phyloP scores from a whole-genome alignment of 30 jellyfish, hydroid and myxozoan species.

The Calvadosia cruxmelitensis region DNA sequence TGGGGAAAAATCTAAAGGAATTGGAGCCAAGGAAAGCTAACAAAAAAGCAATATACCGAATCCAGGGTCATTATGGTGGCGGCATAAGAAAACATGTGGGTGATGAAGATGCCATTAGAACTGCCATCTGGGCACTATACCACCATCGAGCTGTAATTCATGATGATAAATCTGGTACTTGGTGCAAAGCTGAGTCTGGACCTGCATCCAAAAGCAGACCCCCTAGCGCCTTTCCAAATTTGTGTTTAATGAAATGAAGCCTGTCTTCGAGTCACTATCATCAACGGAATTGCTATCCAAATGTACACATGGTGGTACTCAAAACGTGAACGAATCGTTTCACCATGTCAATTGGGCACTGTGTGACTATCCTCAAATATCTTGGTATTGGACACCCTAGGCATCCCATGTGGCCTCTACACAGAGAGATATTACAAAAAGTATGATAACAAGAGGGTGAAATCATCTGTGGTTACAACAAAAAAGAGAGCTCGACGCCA shows the following conservation, averaged over 20 bases:
- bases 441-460: no score
- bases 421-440: no score
- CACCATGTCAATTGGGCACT: background rate
- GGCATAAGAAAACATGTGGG: background rate
- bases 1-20: conserved; percentile 1
- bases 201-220: background rate
- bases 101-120: conserved; percentile 3
- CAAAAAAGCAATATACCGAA: background rate
- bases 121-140: background rate
- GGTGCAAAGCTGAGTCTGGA: no score
- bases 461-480: no score
- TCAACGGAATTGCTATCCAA: background rate
- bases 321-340: conserved; percentile 1
- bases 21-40: background rate
- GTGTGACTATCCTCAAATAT: no score
- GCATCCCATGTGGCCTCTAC: no score
- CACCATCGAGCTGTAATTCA: background rate
- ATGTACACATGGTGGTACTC: background rate
- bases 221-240: background rate
- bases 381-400: no score
- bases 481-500: no score
- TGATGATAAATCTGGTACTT: no score
- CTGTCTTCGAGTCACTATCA: background rate
- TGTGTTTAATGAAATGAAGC: conserved; percentile 1
- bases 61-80: conserved; percentile 1